phyloP scores from a whole-genome alignment of 1,140 invertebrate species.

The Zaprionus capensis region DNA sequence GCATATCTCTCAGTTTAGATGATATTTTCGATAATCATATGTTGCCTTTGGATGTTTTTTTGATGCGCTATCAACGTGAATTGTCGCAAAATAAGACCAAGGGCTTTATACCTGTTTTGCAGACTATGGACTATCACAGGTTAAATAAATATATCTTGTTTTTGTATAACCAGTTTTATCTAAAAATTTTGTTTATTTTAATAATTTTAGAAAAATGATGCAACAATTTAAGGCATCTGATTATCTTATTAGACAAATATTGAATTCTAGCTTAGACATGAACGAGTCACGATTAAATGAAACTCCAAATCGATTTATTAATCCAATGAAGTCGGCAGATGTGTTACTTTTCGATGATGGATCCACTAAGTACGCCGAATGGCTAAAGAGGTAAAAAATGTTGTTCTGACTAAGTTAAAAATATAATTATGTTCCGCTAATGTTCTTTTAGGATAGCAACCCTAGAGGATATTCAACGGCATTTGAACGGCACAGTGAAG shows the following conservation, averaged over 20 bases:
- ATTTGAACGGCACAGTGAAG: constrained; percentile 13
- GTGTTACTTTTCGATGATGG: constrained; percentile 46
- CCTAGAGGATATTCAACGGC: constrained; percentile 50
- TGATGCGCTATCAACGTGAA: background rate
- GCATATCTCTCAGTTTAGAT: constrained; percentile 26
- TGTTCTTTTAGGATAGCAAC: constrained; percentile 44
- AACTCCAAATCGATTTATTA: constrained; percentile 11
- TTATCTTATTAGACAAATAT: constrained; percentile 47
- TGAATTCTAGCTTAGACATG: constrained; percentile 3
- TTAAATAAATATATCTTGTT: background rate
- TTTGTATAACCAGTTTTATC: no score
- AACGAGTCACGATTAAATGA: constrained; percentile 13
- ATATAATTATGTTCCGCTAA: background rate
- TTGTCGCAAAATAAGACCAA: background rate
- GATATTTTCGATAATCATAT: constrained; percentile 39
- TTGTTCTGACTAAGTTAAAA: background rate
- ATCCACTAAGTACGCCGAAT: constrained; percentile 45
- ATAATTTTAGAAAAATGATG: constrained; percentile 51
- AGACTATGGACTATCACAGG: constrained; percentile 40
- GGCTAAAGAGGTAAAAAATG: constrained; percentile 43
- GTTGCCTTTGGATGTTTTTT: constrained; percentile 33
- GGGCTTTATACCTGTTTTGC: constrained; percentile 13
- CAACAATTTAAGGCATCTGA: constrained; percentile 50
- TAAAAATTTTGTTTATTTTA: background rate
- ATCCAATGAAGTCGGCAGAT: constrained; percentile 15